These are phyloP conservation scores for Volucella inflata DNA, from an alignment of 2,888 invertebrate species.

Conservation along the genomic window DNA sequence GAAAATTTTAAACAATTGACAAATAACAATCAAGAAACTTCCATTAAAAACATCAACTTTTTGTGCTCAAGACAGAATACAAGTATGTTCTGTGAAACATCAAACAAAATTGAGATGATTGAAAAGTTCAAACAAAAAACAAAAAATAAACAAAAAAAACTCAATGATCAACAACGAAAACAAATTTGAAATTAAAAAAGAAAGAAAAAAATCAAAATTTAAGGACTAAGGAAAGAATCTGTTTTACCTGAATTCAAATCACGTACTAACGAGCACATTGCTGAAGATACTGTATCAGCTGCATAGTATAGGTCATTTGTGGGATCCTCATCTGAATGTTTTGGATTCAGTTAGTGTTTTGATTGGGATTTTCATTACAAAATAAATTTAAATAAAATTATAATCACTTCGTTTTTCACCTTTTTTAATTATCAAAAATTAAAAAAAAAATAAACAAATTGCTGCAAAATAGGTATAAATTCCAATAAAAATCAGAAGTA, in stretches of 20 bases:
- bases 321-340: constrained; percentile 84
- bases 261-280: constrained; percentile 98
- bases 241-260: constrained; percentile 94
- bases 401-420: constrained; percentile 13
- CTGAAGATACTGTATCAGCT: constrained; percentile 98
- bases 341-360: constrained; percentile 42
- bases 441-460: background rate
- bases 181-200: background rate
- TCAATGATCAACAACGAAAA: constrained; percentile 2
- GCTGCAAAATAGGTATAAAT: background rate
- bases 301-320: constrained; percentile 96
- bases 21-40: no score
- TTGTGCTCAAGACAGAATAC: constrained; percentile 11
- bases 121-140: background rate
- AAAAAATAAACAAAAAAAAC: background rate
- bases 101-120: background rate
- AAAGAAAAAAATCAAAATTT: constrained; percentile 12
- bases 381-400: constrained; percentile 61
- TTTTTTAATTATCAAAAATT: constrained; percentile 10
- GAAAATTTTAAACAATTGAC: constrained; percentile 15
- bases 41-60: no score
- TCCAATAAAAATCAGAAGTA: background rate
- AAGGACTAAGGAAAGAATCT: constrained; percentile 33
- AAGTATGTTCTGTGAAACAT: constrained; percentile 11
- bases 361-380: constrained; percentile 48